Evolutionary conservation across 2,888 invertebrate species (phyloP).

Genomic region (Stegophylla sp.): DNA sequence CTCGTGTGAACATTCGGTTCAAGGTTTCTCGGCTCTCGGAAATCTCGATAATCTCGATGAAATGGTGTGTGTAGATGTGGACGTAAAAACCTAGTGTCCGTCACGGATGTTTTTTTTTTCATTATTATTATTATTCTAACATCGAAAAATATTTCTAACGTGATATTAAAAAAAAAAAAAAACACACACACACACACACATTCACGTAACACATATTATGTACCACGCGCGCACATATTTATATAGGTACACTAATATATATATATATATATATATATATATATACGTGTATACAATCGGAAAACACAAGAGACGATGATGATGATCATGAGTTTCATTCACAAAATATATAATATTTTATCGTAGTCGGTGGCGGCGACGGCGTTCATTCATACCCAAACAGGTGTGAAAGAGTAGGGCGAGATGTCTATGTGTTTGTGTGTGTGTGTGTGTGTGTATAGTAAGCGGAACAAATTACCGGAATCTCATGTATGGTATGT

Average conservation of each 20-base stretch:
- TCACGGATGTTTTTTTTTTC: conserved; percentile 47
- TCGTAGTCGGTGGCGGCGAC: conserved; percentile 17
- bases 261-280: background rate
- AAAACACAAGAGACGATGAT: conserved; percentile 26
- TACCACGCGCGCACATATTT: background rate
- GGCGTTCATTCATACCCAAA: conserved; percentile 54
- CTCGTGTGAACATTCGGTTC: conserved; percentile 58
- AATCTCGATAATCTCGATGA: conserved; percentile 55
- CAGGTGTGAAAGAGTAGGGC: conserved; percentile 51
- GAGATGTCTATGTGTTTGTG: background rate
- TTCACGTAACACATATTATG: background rate
- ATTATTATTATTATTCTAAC: conserved; percentile 19
- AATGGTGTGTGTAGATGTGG: conserved; percentile 17
- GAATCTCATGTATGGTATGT: conserved; percentile 23
- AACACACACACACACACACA: background rate
- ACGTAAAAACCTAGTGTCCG: conserved; percentile 31
- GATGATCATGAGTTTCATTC: conserved; percentile 58
- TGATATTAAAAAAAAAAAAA: conserved; percentile 32
- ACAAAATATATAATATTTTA: conserved; percentile 46
- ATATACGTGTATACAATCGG: conserved; percentile 5
- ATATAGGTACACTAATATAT: background rate
- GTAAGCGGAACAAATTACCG: conserved; percentile 50
- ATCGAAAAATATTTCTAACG: conserved; percentile 44
- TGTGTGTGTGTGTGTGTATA: background rate
- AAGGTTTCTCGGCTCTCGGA: conserved; percentile 47